phyloP scores from a whole-genome alignment of 2,888 invertebrate species.

The Macrosoma leucophasiata region DNA sequence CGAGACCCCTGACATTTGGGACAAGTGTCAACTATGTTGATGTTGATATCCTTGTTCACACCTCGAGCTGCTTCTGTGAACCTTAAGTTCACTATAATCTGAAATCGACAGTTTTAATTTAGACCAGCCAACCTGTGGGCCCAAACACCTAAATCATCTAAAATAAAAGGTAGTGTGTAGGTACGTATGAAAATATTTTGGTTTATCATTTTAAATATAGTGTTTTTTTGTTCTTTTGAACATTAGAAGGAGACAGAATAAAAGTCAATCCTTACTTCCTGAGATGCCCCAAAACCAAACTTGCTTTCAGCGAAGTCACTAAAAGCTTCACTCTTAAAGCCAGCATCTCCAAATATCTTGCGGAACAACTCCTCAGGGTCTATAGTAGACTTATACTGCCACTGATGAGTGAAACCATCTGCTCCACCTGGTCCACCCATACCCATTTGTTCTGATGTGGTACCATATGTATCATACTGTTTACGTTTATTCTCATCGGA shows the following conservation, averaged over 20 bases:
- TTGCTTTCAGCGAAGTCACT: slow-evolving; percentile 92
- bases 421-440: slow-evolving; percentile 75
- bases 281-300: slow-evolving; percentile 93
- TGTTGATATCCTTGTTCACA: slow-evolving; percentile 92
- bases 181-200: too few relatives aligned
- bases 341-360: slow-evolving; percentile 94
- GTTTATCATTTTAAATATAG: too few relatives aligned
- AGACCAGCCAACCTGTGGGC: too few relatives aligned
- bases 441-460: slow-evolving; percentile 90
- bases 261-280: slow-evolving; percentile 80
- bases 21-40: slow-evolving; percentile 96
- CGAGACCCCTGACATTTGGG: slow-evolving; percentile 90
- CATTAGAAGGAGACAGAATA: too few relatives aligned
- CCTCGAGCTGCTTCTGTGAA: slow-evolving; percentile 98
- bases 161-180: too few relatives aligned
- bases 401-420: slow-evolving; percentile 82
- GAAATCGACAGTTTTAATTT: too few relatives aligned
- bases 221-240: too few relatives aligned
- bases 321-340: slow-evolving; percentile 80
- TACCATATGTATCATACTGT: slow-evolving; percentile 96
- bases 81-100: slow-evolving; percentile 90
- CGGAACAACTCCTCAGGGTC: slow-evolving; percentile 98
- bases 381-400: slow-evolving; percentile 91
- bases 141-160: too few relatives aligned
- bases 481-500: slow-evolving; percentile 93